phyloP scores from a whole-genome alignment of 2,888 invertebrate genomes.

The Noctua fimbriata region DNA sequence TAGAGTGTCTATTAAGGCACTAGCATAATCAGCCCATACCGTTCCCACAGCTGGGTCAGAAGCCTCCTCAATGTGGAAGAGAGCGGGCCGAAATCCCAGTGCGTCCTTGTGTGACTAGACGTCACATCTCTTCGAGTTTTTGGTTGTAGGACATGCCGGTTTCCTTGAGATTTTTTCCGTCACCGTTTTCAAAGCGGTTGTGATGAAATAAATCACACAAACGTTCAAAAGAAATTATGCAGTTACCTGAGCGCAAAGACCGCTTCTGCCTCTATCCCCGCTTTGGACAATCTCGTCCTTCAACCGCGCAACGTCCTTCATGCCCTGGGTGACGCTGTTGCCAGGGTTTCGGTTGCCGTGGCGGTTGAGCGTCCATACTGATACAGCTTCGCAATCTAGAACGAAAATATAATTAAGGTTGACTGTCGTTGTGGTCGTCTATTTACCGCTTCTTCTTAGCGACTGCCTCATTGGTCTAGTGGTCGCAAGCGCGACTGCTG shows the following conservation, averaged over 20 bases:
- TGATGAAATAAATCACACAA: background rate
- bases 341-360: constrained; percentile 93
- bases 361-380: constrained; percentile 93
- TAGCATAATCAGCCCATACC: too few relatives aligned
- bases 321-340: constrained; percentile 85
- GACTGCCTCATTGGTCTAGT: too few relatives aligned
- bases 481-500: too few relatives aligned
- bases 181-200: background rate
- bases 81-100: background rate
- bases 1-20: too few relatives aligned
- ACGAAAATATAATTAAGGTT: background rate
- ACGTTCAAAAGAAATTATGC: background rate
- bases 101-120: background rate
- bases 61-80: background rate
- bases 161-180: background rate
- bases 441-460: background rate
- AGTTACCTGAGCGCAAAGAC: constrained; percentile 81
- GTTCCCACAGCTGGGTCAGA: background rate
- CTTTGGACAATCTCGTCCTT: constrained; percentile 91
- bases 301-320: constrained; percentile 89
- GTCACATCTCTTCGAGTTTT: background rate
- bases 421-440: background rate
- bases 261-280: constrained; percentile 86
- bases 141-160: background rate
- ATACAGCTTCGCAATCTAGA: constrained; percentile 92